A percentile compares a stretch with the other conserved stretches of the same genome.
Evolutionary conservation across 2,113 vertebrate genomes (phyloP).

Genomic region (Terrapene triunguis): DNA sequence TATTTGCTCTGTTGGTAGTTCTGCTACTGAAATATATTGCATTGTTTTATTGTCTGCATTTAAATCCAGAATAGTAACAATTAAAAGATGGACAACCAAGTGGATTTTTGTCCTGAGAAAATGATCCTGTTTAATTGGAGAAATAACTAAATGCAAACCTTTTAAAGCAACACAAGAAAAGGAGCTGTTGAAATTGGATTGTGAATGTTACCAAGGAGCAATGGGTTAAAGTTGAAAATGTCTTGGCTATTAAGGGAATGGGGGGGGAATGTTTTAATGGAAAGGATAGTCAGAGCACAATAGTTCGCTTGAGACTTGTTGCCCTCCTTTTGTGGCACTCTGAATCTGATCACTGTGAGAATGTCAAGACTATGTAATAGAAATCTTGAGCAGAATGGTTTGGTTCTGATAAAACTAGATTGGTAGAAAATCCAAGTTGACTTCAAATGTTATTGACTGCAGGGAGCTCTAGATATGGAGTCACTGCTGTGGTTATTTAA

Average conservation of each 20-base stretch:
- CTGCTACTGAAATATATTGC: background rate
- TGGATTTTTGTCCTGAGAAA: background rate
- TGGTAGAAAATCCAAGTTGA: background rate
- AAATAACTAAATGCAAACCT: background rate
- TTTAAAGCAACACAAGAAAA: background rate
- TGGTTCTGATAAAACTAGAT: background rate
- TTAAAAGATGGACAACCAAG: background rate
- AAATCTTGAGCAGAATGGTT: background rate
- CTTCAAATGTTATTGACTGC: background rate
- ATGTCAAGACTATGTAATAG: background rate
- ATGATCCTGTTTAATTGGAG: background rate
- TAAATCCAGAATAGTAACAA: background rate
- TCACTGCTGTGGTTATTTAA: background rate
- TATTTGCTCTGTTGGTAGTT: background rate
- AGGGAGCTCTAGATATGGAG: background rate
- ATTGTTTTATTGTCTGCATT: background rate
- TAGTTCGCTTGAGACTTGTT: background rate
- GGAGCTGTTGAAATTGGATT: background rate
- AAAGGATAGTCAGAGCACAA: background rate
- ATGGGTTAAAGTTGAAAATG: too few relatives aligned
- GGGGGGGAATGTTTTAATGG: background rate
- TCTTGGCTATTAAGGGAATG: too few relatives aligned
- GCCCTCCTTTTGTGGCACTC: background rate
- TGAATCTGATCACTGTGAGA: background rate
- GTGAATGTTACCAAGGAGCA: too few relatives aligned